Evolutionary conservation across 2,797 vertebrate species (phyloP).

Genomic region (Kryptopterus vitreolus): DNA sequence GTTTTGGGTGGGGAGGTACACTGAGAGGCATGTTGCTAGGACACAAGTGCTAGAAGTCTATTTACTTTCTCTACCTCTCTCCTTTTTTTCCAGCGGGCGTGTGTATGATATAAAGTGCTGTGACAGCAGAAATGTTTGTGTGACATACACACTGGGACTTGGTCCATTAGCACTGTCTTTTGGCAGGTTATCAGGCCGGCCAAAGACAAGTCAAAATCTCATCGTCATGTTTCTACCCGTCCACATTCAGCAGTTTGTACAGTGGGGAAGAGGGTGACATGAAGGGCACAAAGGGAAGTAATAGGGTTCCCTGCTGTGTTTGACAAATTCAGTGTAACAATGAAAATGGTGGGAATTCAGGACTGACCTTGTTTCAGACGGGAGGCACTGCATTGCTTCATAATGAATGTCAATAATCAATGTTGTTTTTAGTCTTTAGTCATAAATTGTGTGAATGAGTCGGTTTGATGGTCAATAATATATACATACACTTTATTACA

Average conservation of each 20-base stretch:
- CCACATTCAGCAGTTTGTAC: conserved; percentile 77
- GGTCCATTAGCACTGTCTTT: conserved; percentile 74
- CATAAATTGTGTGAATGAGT: too few relatives aligned
- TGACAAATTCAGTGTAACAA: conserved; percentile 87
- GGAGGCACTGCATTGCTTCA: conserved; percentile 71
- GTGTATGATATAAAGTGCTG: conserved; percentile 72
- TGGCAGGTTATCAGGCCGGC: conserved; percentile 65
- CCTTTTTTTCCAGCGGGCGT: conserved; percentile 8
- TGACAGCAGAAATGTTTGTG: conserved; percentile 81
- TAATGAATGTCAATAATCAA: conserved; percentile 87
- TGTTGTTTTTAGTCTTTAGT: conserved; percentile 50
- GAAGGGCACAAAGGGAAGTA: conserved; percentile 51
- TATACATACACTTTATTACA: too few relatives aligned
- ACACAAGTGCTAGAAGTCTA: conserved; percentile 59
- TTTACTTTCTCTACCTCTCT: conserved; percentile 45
- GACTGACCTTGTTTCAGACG: conserved; percentile 65
- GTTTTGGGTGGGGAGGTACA: conserved; percentile 44
- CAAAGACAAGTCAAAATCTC: conserved; percentile 53
- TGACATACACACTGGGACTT: conserved; percentile 71
- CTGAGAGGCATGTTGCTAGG: conserved; percentile 65
- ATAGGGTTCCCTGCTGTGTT: conserved; percentile 81
- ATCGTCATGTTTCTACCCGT: conserved; percentile 35
- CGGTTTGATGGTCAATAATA: too few relatives aligned
- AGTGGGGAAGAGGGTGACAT: conserved; percentile 46
- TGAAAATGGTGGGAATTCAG: conserved; percentile 66